Conservation (phyloP, 1,140 invertebrate species). For the Pseudomyrmex dendroicus region DNA sequence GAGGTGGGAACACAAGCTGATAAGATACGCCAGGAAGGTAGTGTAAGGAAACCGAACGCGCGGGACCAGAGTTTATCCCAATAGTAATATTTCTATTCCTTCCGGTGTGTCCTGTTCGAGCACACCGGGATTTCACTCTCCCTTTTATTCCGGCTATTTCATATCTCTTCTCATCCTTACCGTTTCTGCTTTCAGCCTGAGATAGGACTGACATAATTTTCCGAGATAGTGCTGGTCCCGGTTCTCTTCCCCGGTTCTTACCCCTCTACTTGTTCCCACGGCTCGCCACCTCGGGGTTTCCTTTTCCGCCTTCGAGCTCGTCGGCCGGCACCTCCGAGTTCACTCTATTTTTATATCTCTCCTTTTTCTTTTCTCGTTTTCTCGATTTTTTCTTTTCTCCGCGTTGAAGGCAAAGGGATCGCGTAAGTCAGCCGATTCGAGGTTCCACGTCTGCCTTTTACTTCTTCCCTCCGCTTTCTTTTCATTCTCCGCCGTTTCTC, state of each 20-base stretch:
- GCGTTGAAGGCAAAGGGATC: conserved; percentile 68
- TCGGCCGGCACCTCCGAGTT: conserved; percentile 2
- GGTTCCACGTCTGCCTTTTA: conserved; percentile 63
- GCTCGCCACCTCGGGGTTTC: conserved; percentile 38
- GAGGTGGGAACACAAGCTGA: conserved; percentile 29
- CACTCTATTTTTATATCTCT: conserved; percentile 52
- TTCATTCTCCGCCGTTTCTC: background rate
- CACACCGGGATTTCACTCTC: conserved; percentile 73
- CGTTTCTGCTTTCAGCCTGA: conserved; percentile 74
- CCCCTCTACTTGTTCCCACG: no score
- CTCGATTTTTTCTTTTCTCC: conserved; percentile 32
- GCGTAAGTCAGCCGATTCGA: conserved; percentile 73
- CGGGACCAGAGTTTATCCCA: conserved; percentile 62
- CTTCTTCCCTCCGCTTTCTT: conserved; percentile 36
- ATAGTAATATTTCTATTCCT: conserved; percentile 73
- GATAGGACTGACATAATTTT: conserved; percentile 81
- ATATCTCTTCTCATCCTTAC: conserved; percentile 73
- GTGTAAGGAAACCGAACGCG: conserved; percentile 1
- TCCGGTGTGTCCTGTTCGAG: conserved; percentile 57
- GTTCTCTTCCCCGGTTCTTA: background rate
- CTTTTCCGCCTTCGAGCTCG: conserved; percentile 58
- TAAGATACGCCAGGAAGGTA: conserved; percentile 46
- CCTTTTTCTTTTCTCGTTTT: conserved; percentile 43
- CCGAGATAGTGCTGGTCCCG: conserved; percentile 73
- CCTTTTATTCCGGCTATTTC: conserved; percentile 75